A percentile compares a stretch with the other conserved stretches of the same genome.
phyloP scores from a whole-genome alignment of 2,797 vertebrate genomes.

The Clarias fuscus region DNA sequence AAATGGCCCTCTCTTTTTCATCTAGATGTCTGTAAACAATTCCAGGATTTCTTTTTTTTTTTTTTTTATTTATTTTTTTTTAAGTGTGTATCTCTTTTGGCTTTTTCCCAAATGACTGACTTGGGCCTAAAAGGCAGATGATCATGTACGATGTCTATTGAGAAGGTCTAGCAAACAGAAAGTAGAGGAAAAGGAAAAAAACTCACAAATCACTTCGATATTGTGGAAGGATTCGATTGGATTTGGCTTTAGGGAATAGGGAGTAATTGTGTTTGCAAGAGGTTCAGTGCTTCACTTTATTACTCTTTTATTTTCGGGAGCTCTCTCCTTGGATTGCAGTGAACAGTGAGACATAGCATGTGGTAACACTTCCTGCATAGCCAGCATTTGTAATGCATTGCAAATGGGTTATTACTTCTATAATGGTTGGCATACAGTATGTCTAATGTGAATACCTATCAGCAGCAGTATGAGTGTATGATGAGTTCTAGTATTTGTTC shows the following conservation, averaged over 20 bases:
- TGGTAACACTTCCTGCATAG: background rate
- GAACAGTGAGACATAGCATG: constrained; percentile 1
- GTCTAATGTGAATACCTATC: background rate
- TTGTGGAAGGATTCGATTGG: constrained; percentile 64
- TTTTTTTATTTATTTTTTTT: too few species aligned
- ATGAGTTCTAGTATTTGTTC: background rate
- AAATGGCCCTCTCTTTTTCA: background rate
- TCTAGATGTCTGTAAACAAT: background rate
- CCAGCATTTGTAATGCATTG: background rate
- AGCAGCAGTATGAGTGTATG: background rate
- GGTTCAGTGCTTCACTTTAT: constrained; percentile 39
- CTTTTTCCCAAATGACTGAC: constrained; percentile 57
- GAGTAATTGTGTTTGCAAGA: constrained; percentile 49
- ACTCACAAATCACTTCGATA: constrained; percentile 59
- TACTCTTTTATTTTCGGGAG: constrained; percentile 40
- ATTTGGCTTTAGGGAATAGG: constrained; percentile 61
- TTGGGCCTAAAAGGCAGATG: constrained; percentile 57
- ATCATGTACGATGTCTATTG: constrained; percentile 34
- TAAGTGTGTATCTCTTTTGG: constrained; percentile 23
- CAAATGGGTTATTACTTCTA: background rate
- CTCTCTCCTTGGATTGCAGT: constrained; percentile 2
- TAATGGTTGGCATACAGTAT: background rate
- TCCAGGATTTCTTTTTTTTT: background rate
- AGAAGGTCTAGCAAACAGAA: constrained; percentile 58
- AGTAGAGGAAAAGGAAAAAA: background rate